Evolutionary conservation across 2,797 vertebrate genomes (phyloP).

Genomic region (Amphiprion clarkii): DNA sequence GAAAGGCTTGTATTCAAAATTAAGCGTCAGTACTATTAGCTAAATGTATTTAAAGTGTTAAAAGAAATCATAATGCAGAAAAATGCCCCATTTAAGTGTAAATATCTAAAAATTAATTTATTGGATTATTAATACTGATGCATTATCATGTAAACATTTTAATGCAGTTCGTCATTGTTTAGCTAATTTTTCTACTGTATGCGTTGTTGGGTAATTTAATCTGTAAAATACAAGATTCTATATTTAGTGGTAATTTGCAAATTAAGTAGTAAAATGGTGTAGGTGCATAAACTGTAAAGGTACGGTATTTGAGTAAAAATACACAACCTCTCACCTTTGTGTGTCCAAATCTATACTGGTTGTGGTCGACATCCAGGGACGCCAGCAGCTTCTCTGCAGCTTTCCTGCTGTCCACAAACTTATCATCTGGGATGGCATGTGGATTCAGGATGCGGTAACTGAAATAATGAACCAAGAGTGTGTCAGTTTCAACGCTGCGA

Average conservation of each 20-base stretch:
- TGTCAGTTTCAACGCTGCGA: background rate
- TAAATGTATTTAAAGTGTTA: background rate
- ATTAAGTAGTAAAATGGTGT: background rate
- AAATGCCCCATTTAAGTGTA: no score
- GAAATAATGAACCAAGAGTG: conserved; percentile 1
- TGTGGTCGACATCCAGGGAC: conserved; percentile 90
- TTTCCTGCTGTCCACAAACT: conserved; percentile 94
- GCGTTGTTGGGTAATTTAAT: background rate
- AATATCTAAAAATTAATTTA: background rate
- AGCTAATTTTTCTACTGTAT: background rate
- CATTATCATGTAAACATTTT: background rate
- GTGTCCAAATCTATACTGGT: conserved; percentile 94
- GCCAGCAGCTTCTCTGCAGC: conserved; percentile 92
- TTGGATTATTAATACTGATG: background rate
- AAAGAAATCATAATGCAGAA: background rate
- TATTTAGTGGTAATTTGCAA: background rate
- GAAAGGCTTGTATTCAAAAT: background rate
- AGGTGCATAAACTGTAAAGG: background rate
- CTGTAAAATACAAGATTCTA: background rate
- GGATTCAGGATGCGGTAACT: conserved; percentile 96
- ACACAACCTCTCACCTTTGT: conserved; percentile 87
- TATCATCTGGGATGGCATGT: conserved; percentile 92
- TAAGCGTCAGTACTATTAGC: background rate
- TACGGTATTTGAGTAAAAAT: no score
- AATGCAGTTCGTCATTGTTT: background rate